These are phyloP conservation scores for Vireo griseus DNA, from an alignment of 2,797 vertebrate genomes.

Conservation along the genomic window DNA sequence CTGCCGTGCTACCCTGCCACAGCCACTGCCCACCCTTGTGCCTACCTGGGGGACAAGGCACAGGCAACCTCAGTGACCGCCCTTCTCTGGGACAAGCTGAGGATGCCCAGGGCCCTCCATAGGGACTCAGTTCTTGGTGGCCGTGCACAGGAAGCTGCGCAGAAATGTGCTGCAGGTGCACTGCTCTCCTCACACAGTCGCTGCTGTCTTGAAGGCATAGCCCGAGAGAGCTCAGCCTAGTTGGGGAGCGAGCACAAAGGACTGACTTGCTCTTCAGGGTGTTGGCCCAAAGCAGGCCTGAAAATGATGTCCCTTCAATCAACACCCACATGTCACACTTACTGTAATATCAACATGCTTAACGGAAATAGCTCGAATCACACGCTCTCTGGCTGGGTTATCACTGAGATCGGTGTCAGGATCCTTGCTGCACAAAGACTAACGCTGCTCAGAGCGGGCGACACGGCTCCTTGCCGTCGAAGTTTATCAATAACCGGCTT, in stretches of 20 bases:
- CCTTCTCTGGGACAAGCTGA: not conserved
- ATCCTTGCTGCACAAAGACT: conserved; percentile 54
- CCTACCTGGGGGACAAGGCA: not conserved
- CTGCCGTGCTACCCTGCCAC: not conserved
- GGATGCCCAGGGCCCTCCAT: not conserved
- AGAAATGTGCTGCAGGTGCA: rapidly evolving
- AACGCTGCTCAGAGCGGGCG: not conserved
- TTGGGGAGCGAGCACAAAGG: not conserved
- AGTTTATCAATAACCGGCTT: not conserved
- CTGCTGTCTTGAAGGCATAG: not conserved
- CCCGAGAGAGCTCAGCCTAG: not conserved
- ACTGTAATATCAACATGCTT: conserved; percentile 28
- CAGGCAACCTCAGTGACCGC: not conserved
- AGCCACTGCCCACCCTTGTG: not conserved
- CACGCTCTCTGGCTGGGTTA: conserved; percentile 12
- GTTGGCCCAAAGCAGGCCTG: conserved; percentile 40
- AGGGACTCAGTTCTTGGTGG: not conserved
- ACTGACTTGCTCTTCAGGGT: conserved; percentile 9
- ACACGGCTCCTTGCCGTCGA: not conserved
- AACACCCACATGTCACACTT: conserved; percentile 57
- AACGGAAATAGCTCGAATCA: conserved; percentile 29
- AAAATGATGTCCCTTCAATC: conserved; percentile 40
- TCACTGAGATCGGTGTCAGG: conserved; percentile 18
- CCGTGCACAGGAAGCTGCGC: not conserved
- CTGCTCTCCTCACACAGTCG: not conserved